Evolutionary conservation across 2,888 invertebrate species (phyloP).

Genomic region (Muscina levida): DNA sequence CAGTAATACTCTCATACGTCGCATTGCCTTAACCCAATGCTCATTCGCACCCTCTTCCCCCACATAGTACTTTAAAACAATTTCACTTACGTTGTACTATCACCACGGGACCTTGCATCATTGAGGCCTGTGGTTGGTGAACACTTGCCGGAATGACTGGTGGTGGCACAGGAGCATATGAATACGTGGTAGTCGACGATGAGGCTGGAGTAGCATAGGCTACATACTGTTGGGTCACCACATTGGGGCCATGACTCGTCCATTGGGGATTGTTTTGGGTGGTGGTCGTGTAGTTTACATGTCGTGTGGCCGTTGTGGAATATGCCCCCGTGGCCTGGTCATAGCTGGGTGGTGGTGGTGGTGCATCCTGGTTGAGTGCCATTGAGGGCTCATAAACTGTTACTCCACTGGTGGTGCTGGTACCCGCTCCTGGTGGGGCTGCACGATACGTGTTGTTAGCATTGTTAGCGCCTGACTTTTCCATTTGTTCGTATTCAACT

Average conservation of each 20-base stretch:
- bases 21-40: no score
- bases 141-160: background rate
- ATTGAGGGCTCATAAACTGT: constrained; percentile 33
- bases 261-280: constrained; percentile 29
- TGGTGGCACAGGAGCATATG: constrained; percentile 46
- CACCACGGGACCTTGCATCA: constrained; percentile 70
- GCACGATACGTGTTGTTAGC: constrained; percentile 7
- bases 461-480: constrained; percentile 59
- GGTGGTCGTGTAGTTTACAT: constrained; percentile 38
- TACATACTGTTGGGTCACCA: constrained; percentile 33
- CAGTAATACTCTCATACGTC: no score
- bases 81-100: constrained; percentile 75
- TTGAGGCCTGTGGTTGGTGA: constrained; percentile 50
- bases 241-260: constrained; percentile 38
- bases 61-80: no score
- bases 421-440: constrained; percentile 39
- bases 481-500: constrained; percentile 43
- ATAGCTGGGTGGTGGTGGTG: constrained; percentile 73
- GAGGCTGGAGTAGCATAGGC: constrained; percentile 41
- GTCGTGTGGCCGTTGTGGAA: constrained; percentile 46
- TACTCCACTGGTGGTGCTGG: constrained; percentile 56
- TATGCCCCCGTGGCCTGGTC: constrained; percentile 72
- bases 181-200: constrained; percentile 43
- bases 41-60: no score
- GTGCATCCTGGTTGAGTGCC: constrained; percentile 39